A percentile compares a stretch with the other conserved stretches of the same genome.
Evolutionary conservation across 2,797 vertebrate genomes (phyloP).

Genomic region (Meda fulgida): DNA sequence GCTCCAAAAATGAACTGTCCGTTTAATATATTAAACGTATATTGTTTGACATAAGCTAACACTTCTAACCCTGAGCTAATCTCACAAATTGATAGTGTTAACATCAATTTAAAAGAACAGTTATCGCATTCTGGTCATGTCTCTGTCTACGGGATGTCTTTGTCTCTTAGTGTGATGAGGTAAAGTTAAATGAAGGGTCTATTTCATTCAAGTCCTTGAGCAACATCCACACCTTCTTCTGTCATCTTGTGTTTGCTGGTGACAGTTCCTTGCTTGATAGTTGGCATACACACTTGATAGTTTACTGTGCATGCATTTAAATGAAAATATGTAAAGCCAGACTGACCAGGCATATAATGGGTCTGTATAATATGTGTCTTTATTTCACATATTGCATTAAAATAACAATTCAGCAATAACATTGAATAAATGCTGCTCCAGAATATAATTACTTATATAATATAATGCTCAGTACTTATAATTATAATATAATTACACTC

Average conservation of each 20-base stretch:
- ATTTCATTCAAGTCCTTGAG: constrained; percentile 34
- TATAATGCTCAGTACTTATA: background rate
- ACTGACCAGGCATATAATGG: background rate
- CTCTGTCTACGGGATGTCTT: background rate
- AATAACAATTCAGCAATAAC: background rate
- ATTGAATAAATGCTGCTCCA: background rate
- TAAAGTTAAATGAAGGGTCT: constrained; percentile 1
- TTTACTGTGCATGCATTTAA: background rate
- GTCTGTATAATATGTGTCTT: background rate
- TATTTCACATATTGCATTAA: background rate
- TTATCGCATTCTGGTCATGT: constrained; percentile 16
- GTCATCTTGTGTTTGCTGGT: constrained; percentile 12
- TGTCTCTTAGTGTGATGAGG: background rate
- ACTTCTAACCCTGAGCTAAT: background rate
- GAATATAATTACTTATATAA: background rate
- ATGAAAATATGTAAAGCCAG: background rate
- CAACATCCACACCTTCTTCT: constrained; percentile 36
- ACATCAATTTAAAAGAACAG: constrained; percentile 12
- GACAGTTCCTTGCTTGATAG: constrained; percentile 18
- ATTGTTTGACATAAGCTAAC: constrained; percentile 17
- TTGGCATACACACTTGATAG: constrained; percentile 3
- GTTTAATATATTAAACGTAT: constrained; percentile 1
- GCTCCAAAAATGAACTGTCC: background rate
- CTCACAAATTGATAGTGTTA: background rate
- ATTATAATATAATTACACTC: constrained; percentile 9